Base-by-base conservation (phyloP, 1,140 invertebrate genomes). In the Drosophila persimilis region DNA sequence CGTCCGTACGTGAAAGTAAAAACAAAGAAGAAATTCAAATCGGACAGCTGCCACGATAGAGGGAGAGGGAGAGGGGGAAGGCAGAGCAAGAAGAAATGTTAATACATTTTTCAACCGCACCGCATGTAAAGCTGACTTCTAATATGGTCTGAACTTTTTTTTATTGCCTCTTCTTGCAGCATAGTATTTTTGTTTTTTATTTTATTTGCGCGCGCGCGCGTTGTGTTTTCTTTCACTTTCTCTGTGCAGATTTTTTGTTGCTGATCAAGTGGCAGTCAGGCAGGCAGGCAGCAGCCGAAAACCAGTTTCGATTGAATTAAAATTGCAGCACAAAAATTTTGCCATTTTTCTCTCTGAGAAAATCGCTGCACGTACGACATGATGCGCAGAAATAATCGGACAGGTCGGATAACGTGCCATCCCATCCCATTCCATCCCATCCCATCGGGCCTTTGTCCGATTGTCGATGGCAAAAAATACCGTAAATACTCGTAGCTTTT, bases 211-310 rank as follows among this genome's bases (percentile, higher is more conserved):
- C 62, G 50, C 35, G 43, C 59, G 52, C 55, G 24, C 64, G n/a
- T n/a, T 61, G 64, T 78, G 75, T 88, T 86, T 86, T 88, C 79
- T 69, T 86, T 86, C 83, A 86, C 83, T 86, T 86, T 86, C 83
- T 86, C 83, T 79, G 77, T 86, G 81, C 81, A 88, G 77, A 85
- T 80, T 78, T 84, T 69, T 59, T 85, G 17, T 20, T 59, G 81
- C 73, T 86, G 83, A 83, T 83, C 79, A 83, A 83, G 79, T 83
- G 79, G 35, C 35, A 39, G 35, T 11, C 35, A 39, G 35, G 35
- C 35, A 35, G 29, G 3, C 31, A 39, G 35, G 35, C 35, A 73
- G 62, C 24, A 63, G 65, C 63, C 65, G 46, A 77, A 85, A 86
- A 88, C 81, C 81, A 71, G 81, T 86, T 85, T 75, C 51, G 64